phyloP scores from a whole-genome alignment of 2,888 invertebrate species.

The Acanthopleura granulata region DNA sequence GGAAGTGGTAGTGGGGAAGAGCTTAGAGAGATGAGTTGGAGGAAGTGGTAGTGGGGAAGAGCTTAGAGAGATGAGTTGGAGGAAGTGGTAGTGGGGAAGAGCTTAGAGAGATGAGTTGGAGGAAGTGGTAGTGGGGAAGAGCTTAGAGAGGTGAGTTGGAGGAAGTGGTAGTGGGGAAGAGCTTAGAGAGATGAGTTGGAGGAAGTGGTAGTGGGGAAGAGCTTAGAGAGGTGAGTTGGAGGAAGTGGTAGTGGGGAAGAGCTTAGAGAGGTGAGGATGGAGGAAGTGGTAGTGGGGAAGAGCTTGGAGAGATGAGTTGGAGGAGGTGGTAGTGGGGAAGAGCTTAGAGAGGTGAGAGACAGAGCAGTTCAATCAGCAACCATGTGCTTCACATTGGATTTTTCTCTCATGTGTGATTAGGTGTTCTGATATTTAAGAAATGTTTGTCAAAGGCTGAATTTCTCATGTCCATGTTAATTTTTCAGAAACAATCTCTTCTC shows the following conservation, averaged over 20 bases:
- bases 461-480: too few relatives aligned
- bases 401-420: too few relatives aligned
- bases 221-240: conserved; percentile 89
- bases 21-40: conserved; percentile 89
- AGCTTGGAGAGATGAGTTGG: conserved; percentile 90
- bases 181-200: conserved; percentile 89
- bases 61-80: conserved; percentile 89
- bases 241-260: conserved; percentile 95
- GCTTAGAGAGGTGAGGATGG: conserved; percentile 90
- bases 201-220: conserved; percentile 95
- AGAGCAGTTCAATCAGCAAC: too few relatives aligned
- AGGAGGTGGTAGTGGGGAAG: conserved; percentile 94
- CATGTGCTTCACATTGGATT: too few relatives aligned
- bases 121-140: conserved; percentile 95
- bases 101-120: conserved; percentile 89
- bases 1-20: conserved; percentile 95
- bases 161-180: conserved; percentile 95
- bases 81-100: conserved; percentile 95
- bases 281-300: conserved; percentile 94
- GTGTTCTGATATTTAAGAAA: too few relatives aligned
- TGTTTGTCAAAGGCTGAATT: too few relatives aligned
- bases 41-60: conserved; percentile 95
- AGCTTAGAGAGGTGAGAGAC: conserved; percentile 80
- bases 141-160: conserved; percentile 89
- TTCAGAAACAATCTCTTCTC: too few relatives aligned